These are phyloP conservation scores for Hirtodrosophila duncani DNA, from an alignment of 2,888 invertebrate species.

Conservation along the genomic window DNA sequence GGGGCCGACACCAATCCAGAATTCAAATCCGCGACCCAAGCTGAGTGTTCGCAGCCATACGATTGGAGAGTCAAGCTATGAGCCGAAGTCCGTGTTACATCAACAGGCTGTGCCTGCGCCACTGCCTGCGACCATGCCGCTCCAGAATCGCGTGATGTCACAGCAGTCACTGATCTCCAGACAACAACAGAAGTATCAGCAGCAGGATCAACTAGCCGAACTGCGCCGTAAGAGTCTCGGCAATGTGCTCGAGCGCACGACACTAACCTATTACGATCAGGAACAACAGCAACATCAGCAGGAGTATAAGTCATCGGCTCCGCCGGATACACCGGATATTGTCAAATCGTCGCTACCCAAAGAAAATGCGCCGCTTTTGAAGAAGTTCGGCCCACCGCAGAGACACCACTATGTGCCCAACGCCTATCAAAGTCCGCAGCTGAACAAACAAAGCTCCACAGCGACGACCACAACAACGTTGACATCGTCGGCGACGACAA, in stretches of 20 bases:
- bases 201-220: conserved; percentile 43
- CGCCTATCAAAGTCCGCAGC: conserved; percentile 74
- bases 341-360: conserved; percentile 76
- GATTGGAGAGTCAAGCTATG: conserved; percentile 26
- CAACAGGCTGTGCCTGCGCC: conserved; percentile 7
- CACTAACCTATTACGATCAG: conserved; percentile 31
- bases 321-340: conserved; percentile 76
- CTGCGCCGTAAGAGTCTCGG: conserved; percentile 74
- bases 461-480: conserved; percentile 9
- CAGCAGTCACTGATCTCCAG: conserved; percentile 45
- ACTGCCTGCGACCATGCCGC: conserved; percentile 1
- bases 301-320: conserved; percentile 75
- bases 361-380: conserved; percentile 75
- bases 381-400: conserved; percentile 77
- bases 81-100: conserved; percentile 15
- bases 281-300: conserved; percentile 34
- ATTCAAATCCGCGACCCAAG: conserved; percentile 23
- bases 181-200: conserved; percentile 36
- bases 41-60: conserved; percentile 37
- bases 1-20: conserved; percentile 2
- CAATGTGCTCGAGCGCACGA: conserved; percentile 56
- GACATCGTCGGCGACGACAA: conserved; percentile 11
- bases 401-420: conserved; percentile 77
- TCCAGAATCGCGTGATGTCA: conserved; percentile 55
- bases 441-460: conserved; percentile 28